Percentiles rank a stretch among this genome's conserved stretches.
phyloP scores from a whole-genome alignment of 2,888 invertebrate species.

The Megamerina dolium region DNA sequence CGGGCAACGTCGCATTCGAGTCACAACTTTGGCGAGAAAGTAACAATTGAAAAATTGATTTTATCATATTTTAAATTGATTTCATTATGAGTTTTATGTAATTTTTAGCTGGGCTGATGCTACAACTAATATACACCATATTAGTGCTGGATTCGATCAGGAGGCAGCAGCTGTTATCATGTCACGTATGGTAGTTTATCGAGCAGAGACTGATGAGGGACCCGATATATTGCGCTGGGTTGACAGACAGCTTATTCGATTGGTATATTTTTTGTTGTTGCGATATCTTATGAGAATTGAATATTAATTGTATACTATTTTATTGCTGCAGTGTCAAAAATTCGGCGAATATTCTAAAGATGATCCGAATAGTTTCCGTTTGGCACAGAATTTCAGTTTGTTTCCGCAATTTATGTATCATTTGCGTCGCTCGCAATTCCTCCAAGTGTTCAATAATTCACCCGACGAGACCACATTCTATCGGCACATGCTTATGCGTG shows the following conservation, averaged over 20 bases:
- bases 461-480: constrained; percentile 99
- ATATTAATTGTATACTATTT: background rate
- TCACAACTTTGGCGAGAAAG: constrained; percentile 97
- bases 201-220: constrained; percentile 91
- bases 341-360: constrained; percentile 98
- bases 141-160: constrained; percentile 94
- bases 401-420: constrained; percentile 99
- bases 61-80: background rate
- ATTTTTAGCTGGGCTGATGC: constrained; percentile 88
- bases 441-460: constrained; percentile 99
- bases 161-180: constrained; percentile 97
- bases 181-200: constrained; percentile 92
- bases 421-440: constrained; percentile 92
- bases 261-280: constrained; percentile 57
- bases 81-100: constrained; percentile 4
- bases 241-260: constrained; percentile 91
- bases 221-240: constrained; percentile 98
- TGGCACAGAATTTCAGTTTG: constrained; percentile 93
- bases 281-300: background rate
- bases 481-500: constrained; percentile 94
- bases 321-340: constrained; percentile 87
- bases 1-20: constrained; percentile 89
- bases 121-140: constrained; percentile 78
- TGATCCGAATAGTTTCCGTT: constrained; percentile 91
- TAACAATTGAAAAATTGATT: no score